phyloP scores from a whole-genome alignment of 2,888 invertebrate genomes.

The Lordiphosa andalusiaca region DNA sequence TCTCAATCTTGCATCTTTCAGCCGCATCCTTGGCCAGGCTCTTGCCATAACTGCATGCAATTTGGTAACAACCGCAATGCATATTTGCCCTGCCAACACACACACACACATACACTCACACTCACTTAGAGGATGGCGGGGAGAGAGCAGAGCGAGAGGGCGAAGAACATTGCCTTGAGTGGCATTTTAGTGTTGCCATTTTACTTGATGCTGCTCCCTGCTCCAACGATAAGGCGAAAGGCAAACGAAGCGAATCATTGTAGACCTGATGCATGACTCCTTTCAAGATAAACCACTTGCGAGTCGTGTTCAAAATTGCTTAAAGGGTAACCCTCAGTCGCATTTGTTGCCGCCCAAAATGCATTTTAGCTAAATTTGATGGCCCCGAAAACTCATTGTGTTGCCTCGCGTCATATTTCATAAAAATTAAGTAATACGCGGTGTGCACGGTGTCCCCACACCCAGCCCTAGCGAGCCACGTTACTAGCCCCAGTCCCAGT shows the following conservation, averaged over 20 bases:
- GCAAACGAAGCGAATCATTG: conserved; percentile 52
- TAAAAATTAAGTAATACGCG: conserved; percentile 66
- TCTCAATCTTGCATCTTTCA: conserved; percentile 29
- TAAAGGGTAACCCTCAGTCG: conserved; percentile 5
- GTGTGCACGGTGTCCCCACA: background rate
- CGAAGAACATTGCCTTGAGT: conserved; percentile 54
- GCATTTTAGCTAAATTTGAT: conserved; percentile 54
- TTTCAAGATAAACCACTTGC: background rate
- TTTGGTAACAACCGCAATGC: conserved; percentile 70
- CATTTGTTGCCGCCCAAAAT: background rate
- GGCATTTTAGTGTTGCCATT: conserved; percentile 63
- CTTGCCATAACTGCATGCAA: conserved; percentile 64
- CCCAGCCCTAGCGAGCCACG: too few relatives aligned
- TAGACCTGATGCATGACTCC: conserved; percentile 30
- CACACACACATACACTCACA: conserved; percentile 16
- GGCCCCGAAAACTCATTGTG: conserved; percentile 32
- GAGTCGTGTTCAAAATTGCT: background rate
- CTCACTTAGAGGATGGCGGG: background rate
- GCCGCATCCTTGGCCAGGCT: conserved; percentile 39
- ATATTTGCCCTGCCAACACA: conserved; percentile 51
- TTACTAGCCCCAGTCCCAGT: conserved; percentile 18
- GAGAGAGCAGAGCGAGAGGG: background rate
- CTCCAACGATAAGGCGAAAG: conserved; percentile 29
- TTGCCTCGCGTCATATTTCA: conserved; percentile 49
- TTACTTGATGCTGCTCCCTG: conserved; percentile 31